Conservation (phyloP, 2,888 invertebrate genomes). For the Proisotoma minuta region DNA sequence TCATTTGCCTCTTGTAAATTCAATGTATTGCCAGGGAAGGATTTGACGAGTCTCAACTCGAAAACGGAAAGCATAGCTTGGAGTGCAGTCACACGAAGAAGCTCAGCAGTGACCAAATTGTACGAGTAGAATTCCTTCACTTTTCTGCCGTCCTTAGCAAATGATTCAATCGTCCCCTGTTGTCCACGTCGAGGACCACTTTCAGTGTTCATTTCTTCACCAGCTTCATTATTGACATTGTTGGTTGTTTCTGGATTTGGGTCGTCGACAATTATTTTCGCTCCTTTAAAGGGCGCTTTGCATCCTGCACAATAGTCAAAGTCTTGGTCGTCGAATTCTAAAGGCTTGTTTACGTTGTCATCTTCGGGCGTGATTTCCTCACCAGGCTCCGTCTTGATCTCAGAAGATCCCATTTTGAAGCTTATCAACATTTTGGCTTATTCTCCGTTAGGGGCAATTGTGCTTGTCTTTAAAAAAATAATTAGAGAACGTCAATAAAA, state of each 20-base stretch:
- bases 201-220: background rate
- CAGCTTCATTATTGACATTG: background rate
- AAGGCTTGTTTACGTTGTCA: background rate
- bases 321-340: background rate
- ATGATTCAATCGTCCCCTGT: background rate
- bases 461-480: background rate
- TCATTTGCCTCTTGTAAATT: conserved; percentile 2
- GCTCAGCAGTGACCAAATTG: conserved; percentile 4
- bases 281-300: background rate
- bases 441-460: no score
- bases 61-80: conserved; percentile 11
- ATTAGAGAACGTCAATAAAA: no score
- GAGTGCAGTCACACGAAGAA: conserved; percentile 7
- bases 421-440: conserved; percentile 10
- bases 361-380: background rate
- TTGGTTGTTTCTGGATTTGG: no score
- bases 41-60: conserved; percentile 6
- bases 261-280: background rate
- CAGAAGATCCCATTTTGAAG: background rate
- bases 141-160: background rate
- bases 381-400: conserved; percentile 2
- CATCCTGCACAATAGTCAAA: conserved; percentile 9
- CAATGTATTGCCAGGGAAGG: background rate
- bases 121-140: conserved; percentile 13
- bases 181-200: conserved; percentile 3